Evolutionary conservation across 1,140 invertebrate genomes (phyloP).

Genomic region (Danaus melanippus): DNA sequence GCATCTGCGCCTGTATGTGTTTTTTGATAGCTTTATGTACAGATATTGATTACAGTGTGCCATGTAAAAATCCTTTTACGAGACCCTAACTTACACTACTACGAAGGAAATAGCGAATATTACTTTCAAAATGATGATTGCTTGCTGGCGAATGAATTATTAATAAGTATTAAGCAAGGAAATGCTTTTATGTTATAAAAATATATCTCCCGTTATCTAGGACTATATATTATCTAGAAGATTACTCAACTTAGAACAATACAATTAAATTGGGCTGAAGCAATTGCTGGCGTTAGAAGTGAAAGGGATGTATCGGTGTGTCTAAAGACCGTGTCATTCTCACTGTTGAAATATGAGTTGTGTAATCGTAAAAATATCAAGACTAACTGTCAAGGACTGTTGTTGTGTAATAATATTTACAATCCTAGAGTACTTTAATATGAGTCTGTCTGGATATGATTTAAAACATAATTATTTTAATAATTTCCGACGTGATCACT

Average conservation of each 20-base stretch:
- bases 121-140: no score
- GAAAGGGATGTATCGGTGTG: constrained; percentile 58
- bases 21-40: constrained; percentile 10
- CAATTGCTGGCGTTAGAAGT: constrained; percentile 29
- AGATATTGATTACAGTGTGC: constrained; percentile 4
- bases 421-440: no score
- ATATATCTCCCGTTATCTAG: not conserved
- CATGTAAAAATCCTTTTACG: no score
- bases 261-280: not conserved
- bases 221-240: no score
- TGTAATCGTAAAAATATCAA: constrained; percentile 24
- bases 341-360: constrained; percentile 42
- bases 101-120: no score
- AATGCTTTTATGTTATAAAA: not conserved
- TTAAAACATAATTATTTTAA: no score
- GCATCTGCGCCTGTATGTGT: constrained; percentile 38
- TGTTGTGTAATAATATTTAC: no score
- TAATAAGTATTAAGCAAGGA: no score
- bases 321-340: constrained; percentile 66
- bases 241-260: constrained; percentile 9
- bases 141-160: no score
- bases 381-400: constrained; percentile 11
- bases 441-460: no score
- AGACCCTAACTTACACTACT: no score
- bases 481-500: no score